Evolutionary conservation across 2,888 invertebrate genomes (phyloP), one percentile per base, ranked within the genome.

Genomic region (Pristionchus arcanus): DNA sequence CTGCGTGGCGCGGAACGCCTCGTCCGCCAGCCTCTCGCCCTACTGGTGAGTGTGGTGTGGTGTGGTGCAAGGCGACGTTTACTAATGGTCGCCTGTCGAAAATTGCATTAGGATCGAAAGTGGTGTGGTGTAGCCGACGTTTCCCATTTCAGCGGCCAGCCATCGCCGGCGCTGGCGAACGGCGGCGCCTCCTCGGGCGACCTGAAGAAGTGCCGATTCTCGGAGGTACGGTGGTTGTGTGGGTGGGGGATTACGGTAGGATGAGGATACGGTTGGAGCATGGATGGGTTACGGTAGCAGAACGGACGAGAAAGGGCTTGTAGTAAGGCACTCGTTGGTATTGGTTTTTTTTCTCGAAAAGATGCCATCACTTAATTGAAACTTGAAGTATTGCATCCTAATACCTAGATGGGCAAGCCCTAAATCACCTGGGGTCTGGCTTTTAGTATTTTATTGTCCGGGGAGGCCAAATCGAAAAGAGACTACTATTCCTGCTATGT

Each of bases 11-110:
- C 34, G 74, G 9, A 74, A 49, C 15, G 49, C 74, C n/a, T 88
- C 87, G 28, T 37, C 71, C 53, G 87, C 87, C n/a, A 55, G 55
- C 53, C 87, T 88, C 74, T 88, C 87, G 74, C 87, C 87, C 53
- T 88, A 88, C 55, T 88, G 87, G 87, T 74, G 55, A 88, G 87
- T 66, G 59, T 31, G 55, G 34, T 59, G 59, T 84, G 84, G 37
- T 59, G 59, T 53, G 25, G 42, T 28, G 68, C 3, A n/a, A 7
- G 37, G 74, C 74, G 19, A 74, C 21, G 34, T 74, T 74, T 74
- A 34, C 25, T 5, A 74, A 74, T 74, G 21, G 37, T 74, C 74
- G 74, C 37, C 25, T 11, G 74, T 74, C 42, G 37, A 74, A 74
- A 53, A 25, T 83, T 83, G 19, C 28, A 83, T 83, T 83, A 19